phyloP scores from a whole-genome alignment of 2,797 vertebrate genomes.

The Aphelocoma californica region DNA sequence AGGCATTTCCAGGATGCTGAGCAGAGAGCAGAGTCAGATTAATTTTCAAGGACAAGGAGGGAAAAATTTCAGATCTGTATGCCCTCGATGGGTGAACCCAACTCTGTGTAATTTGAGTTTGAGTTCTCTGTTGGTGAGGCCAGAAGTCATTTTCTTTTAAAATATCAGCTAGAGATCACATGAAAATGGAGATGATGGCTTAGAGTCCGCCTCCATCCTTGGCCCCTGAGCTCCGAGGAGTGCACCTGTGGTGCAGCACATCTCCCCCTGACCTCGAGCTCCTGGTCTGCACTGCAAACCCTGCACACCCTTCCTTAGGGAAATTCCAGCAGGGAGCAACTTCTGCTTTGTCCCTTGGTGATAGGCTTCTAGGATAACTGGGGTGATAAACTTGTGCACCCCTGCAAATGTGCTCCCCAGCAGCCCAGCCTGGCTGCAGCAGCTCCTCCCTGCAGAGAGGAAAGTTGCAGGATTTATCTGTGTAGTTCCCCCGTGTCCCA shows the following conservation, averaged over 20 bases:
- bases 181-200: neutral
- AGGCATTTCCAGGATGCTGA: neutral
- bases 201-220: neutral
- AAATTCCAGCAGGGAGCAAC: neutral
- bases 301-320: neutral
- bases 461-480: neutral
- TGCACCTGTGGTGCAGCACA: neutral
- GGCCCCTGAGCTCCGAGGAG: neutral
- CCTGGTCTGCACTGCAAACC: neutral
- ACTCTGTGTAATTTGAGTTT: neutral
- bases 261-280: neutral
- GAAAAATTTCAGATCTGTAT: neutral
- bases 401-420: neutral
- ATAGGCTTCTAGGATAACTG: neutral
- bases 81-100: neutral
- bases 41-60: neutral
- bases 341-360: neutral
- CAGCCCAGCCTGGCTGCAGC: neutral
- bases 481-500: neutral
- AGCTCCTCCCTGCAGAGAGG: neutral
- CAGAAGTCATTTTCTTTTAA: neutral
- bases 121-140: neutral
- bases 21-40: neutral
- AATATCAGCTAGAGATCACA: neutral
- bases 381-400: neutral